Percentiles rank a stretch among this genome's conserved stretches.
Conservation (phyloP, 1,140 invertebrate genomes). For the Eriocheir sinensis region DNA sequence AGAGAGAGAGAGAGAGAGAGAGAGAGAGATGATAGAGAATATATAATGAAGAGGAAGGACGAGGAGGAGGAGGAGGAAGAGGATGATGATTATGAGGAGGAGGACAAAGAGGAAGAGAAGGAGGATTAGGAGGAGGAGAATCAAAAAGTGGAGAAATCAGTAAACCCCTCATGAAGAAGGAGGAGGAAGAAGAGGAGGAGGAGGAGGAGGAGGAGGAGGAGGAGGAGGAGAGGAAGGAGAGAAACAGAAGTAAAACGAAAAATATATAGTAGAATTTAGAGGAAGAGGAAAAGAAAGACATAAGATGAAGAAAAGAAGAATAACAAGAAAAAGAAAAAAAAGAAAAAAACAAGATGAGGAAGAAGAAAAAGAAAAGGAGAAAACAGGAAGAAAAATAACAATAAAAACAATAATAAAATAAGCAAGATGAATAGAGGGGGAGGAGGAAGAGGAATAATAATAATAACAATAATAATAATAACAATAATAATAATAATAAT, state of each 20-base stretch:
- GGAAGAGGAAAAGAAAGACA: background rate
- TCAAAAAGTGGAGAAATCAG: too few relatives aligned
- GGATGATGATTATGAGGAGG: background rate
- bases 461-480: too few relatives aligned
- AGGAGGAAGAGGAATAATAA: too few relatives aligned
- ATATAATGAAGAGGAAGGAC: background rate
- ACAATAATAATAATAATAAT: too few relatives aligned
- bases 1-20: slow-evolving; percentile 24
- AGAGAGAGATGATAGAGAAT: background rate
- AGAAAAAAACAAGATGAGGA: background rate
- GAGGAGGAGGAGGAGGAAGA: background rate
- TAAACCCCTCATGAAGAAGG: background rate
- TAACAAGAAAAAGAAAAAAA: background rate
- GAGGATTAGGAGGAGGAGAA: too few relatives aligned
- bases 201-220: background rate
- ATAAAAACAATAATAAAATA: background rate
- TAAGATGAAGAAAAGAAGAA: background rate
- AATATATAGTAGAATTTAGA: background rate
- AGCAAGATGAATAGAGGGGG: too few relatives aligned
- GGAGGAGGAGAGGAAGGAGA: background rate
- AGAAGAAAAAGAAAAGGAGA: background rate
- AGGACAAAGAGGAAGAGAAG: background rate
- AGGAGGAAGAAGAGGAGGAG: background rate
- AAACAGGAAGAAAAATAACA: background rate
- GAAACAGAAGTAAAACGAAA: background rate